These are phyloP conservation scores for Drosophila sp. DNA, from an alignment of 1,140 invertebrate genomes.

Conservation along the genomic window DNA sequence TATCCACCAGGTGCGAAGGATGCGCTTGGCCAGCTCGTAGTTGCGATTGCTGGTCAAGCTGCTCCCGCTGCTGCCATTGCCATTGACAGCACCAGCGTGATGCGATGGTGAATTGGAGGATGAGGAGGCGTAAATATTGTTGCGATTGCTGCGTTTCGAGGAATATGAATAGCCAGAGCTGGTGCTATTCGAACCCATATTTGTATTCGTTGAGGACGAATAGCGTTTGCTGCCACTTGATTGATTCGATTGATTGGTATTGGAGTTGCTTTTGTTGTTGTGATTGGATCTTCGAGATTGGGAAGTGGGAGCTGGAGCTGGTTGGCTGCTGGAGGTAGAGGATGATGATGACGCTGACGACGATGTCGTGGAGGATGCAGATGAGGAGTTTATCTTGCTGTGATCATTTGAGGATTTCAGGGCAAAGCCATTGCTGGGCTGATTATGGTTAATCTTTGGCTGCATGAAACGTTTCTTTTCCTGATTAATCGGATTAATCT, in stretches of 20 bases:
- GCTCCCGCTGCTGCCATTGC: slow-evolving; percentile 21
- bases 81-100: slow-evolving; percentile 15
- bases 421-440: slow-evolving; percentile 20
- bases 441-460: slow-evolving; percentile 37
- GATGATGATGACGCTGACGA: slow-evolving; percentile 23
- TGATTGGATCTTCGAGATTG: slow-evolving; percentile 45
- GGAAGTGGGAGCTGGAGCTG: slow-evolving; percentile 23
- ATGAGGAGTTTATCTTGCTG: slow-evolving; percentile 8
- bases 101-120: slow-evolving; percentile 69
- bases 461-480: slow-evolving; percentile 58
- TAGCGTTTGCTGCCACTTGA: slow-evolving; percentile 82
- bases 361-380: slow-evolving; percentile 4
- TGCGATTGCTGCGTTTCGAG: slow-evolving; percentile 68
- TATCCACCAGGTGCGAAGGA: slow-evolving; percentile 86
- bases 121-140: slow-evolving; percentile 48
- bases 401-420: slow-evolving; percentile 29
- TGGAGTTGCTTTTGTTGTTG: slow-evolving; percentile 58
- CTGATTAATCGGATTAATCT: slow-evolving; percentile 18
- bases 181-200: slow-evolving; percentile 58
- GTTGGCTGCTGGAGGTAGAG: slow-evolving; percentile 22
- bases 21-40: slow-evolving; percentile 76
- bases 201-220: slow-evolving; percentile 62
- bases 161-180: slow-evolving; percentile 72
- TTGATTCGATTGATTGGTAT: slow-evolving; percentile 69
- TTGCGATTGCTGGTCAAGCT: slow-evolving; percentile 64